Evolutionary conservation across 2,888 invertebrate species (phyloP), one percentile per base, ranked within the genome.

Genomic region (Cryptus armator): DNA sequence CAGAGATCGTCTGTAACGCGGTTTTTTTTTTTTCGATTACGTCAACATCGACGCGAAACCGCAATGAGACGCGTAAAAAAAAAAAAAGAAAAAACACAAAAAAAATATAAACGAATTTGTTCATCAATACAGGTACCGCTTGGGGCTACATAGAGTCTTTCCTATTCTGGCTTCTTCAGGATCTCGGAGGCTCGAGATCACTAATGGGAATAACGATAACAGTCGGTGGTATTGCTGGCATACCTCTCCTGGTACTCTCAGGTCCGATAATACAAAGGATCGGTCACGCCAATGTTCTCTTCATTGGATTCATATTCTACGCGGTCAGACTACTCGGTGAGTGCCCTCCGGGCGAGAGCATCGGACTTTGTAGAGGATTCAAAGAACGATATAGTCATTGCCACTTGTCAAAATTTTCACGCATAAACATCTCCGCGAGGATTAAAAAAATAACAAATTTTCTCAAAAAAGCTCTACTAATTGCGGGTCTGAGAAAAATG

Each of bases 81-180:
- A 19, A 72, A 56, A n/a, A n/a, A 53, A n/a, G 14, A 59, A n/a
- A 7, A 37, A 37, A 53, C 24, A 24, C 24, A 24, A 24, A 24
- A 10, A 74, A 51, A 32, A 32, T 24, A n/a, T 14, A 16, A 76
- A 64, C 16, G 19, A 12, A 37, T 37, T 48, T 37, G 29, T 66
- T 76, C 1, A 10, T 66, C 16, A 32, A 10, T 83, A 94, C 93
- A 97, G 97, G 97, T 46, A 96, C 96, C 29, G 96, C 96, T n/a
- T 97, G 97, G 97, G 97, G 97, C 51, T 97, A 96, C 94, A 96
- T 97, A 88, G 97, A 97, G 93, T 97, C 97, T 88, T 97, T 97
- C 94, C 94, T 97, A 43, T 97, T 97, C 93, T 97, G 97, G 97
- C 94, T 97, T 84, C 95, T 97, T 44, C 96, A 97, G 92, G 97